Percentiles rank a stretch among this genome's conserved stretches.
phyloP scores from a whole-genome alignment of 2,888 invertebrate genomes.

The Ormyrus pomaceus region DNA sequence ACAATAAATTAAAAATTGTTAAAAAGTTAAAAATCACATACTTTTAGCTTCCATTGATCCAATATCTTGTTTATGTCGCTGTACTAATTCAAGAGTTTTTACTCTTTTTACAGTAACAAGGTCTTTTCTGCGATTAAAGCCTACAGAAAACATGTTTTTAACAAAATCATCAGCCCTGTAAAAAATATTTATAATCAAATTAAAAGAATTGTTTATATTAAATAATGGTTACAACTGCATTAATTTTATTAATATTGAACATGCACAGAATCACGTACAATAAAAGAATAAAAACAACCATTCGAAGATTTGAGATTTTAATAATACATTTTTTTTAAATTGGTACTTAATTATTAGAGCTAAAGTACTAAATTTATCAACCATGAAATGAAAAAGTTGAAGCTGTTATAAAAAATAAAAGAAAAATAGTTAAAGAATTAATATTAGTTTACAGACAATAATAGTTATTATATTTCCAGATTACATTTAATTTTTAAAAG shows the following conservation, averaged over 20 bases:
- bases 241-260: too few relatives aligned
- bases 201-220: conserved; percentile 4
- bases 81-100: conserved; percentile 80
- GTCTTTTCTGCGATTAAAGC: conserved; percentile 80
- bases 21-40: conserved; percentile 69
- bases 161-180: conserved; percentile 84
- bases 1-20: background rate
- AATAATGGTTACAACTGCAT: too few relatives aligned
- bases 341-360: too few relatives aligned
- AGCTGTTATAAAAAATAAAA: too few relatives aligned
- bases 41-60: conserved; percentile 84
- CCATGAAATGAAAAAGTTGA: too few relatives aligned
- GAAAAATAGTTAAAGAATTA: background rate
- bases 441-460: background rate
- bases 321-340: too few relatives aligned
- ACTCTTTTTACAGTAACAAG: conserved; percentile 77
- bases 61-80: conserved; percentile 83
- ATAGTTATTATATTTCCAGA: background rate
- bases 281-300: too few relatives aligned
- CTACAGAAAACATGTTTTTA: conserved; percentile 83
- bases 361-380: too few relatives aligned
- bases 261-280: too few relatives aligned
- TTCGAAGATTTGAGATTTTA: too few relatives aligned
- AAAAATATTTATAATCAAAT: background rate
- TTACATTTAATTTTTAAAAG: too few relatives aligned